A percentile compares a stretch with the other conserved stretches of the same genome.
Conservation (phyloP, 2,797 vertebrate species). For the Anguilla anguilla region DNA sequence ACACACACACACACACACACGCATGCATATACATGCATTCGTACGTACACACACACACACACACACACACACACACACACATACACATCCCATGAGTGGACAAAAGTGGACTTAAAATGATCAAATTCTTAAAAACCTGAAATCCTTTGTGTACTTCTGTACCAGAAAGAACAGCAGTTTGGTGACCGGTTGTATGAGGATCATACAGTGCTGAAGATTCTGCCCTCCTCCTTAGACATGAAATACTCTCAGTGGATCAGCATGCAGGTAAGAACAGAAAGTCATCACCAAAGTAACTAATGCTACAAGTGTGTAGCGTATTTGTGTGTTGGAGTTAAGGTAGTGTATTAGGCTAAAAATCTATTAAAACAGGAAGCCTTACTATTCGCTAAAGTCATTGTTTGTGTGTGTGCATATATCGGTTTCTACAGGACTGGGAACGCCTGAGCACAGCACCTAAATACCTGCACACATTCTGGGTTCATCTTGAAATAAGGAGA, state of each 20-base stretch:
- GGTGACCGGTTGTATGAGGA: constrained; percentile 62
- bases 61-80: neutral
- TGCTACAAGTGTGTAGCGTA: neutral
- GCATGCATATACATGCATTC: neutral
- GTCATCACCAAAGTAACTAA: neutral
- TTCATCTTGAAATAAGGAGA: constrained; percentile 67
- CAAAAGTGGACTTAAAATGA: neutral
- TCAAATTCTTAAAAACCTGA: neutral
- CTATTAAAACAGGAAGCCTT: neutral
- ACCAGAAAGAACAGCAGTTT: constrained; percentile 68
- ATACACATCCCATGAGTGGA: neutral
- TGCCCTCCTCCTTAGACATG: constrained; percentile 63
- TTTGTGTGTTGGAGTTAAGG: neutral
- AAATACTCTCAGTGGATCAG: constrained; percentile 66
- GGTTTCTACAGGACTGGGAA: constrained; percentile 64
- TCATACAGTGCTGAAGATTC: constrained; percentile 56
- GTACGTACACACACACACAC: neutral
- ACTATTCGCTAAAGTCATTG: neutral
- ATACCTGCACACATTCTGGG: constrained; percentile 66
- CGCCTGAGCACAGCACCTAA: constrained; percentile 59
- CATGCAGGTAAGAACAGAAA: constrained; percentile 58
- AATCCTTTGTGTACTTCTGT: neutral
- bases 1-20: too few relatives aligned
- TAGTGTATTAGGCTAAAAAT: neutral
- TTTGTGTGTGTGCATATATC: neutral